Evolutionary conservation across 2,113 vertebrate species (phyloP).

Genomic region (Neodon shergylaensis): DNA sequence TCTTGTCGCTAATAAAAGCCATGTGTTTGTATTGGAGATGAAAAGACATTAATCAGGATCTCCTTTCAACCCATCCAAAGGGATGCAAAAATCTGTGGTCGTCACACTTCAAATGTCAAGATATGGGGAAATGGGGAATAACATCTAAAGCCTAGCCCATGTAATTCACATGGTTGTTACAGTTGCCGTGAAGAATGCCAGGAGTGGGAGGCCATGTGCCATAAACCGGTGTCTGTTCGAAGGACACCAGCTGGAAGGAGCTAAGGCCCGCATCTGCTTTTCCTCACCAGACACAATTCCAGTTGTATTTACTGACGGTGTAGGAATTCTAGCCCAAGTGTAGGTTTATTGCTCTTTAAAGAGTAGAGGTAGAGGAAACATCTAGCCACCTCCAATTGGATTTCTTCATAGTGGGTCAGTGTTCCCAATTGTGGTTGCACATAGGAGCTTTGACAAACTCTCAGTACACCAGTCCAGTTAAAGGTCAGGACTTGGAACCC

Average conservation of each 20-base stretch:
- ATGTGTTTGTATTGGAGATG: constrained; percentile 84
- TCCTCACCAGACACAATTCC: constrained; percentile 49
- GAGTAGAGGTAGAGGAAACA: constrained; percentile 3
- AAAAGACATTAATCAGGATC: constrained; percentile 85
- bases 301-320: neutral
- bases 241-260: constrained; percentile 43
- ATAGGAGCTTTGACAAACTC: neutral
- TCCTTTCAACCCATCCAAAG: constrained; percentile 75
- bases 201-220: neutral
- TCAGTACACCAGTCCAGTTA: neutral
- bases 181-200: constrained; percentile 73
- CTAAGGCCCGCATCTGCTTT: constrained; percentile 52
- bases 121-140: constrained; percentile 81
- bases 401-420: constrained; percentile 35
- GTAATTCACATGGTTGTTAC: constrained; percentile 80
- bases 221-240: constrained; percentile 36
- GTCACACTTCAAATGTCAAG: constrained; percentile 86
- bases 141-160: constrained; percentile 80
- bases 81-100: constrained; percentile 80
- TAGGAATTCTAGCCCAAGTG: constrained; percentile 11
- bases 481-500: neutral
- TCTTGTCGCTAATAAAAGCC: constrained; percentile 82
- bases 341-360: constrained; percentile 48
- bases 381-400: neutral
- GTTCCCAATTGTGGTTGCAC: constrained; percentile 20